Conservation (phyloP, 2,797 vertebrate species). For the Rhodeus uyekii region DNA sequence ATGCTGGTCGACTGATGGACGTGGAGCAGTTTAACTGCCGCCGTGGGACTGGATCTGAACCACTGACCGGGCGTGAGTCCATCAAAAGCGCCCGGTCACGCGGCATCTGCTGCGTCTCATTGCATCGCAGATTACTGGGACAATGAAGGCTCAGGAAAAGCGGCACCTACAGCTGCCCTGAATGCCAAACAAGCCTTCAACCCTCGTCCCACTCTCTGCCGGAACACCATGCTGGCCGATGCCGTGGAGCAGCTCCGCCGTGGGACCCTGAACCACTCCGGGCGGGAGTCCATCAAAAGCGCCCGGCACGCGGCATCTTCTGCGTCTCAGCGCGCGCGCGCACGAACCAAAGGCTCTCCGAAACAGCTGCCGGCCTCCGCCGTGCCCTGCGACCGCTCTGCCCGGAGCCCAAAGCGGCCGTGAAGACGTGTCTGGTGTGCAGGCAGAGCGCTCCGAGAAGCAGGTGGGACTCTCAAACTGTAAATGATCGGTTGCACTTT, state of each 20-base stretch:
- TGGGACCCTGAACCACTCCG: conserved; percentile 58
- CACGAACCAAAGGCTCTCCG: neutral
- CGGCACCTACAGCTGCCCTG: conserved; percentile 77
- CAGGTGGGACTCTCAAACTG: too few species aligned
- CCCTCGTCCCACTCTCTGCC: conserved; percentile 73
- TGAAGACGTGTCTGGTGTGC: conserved; percentile 78
- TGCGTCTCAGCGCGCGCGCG: conserved; percentile 51
- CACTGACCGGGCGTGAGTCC: too few species aligned
- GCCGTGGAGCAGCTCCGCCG: conserved; percentile 79
- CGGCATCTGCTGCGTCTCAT: too few species aligned
- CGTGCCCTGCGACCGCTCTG: conserved; percentile 77
- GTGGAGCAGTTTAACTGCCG: too few species aligned
- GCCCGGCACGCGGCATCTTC: conserved; percentile 40
- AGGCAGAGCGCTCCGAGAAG: conserved; percentile 71
- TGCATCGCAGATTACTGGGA: conserved; percentile 82
- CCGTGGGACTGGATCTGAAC: too few species aligned
- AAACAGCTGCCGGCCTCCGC: conserved; percentile 50
- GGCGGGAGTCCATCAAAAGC: conserved; percentile 68
- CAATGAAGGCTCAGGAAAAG: conserved; percentile 71
- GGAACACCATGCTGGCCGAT: conserved; percentile 83
- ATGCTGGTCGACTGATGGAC: too few species aligned
- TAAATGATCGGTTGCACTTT: too few species aligned
- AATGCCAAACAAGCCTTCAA: conserved; percentile 77
- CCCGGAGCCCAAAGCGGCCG: conserved; percentile 63
- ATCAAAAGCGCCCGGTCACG: too few species aligned